Evolutionary conservation across 30 jellyfish, hydroid and myxozoan genomes (phyloP).

Genomic region (Turritopsis dohrnii): DNA sequence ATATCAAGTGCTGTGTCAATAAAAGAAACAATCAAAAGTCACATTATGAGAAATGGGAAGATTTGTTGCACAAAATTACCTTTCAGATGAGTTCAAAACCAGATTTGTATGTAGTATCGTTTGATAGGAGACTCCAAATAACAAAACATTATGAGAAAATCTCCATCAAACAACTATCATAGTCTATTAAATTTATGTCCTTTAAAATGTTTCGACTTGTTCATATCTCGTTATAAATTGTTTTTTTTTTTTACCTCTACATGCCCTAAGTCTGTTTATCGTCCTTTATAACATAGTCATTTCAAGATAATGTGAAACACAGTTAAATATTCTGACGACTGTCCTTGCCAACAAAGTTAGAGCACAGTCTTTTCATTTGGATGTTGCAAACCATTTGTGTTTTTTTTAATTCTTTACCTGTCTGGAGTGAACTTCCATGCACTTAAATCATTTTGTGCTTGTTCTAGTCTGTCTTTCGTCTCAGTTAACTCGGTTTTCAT

Average conservation of each 20-base stretch:
- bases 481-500: slow-evolving; percentile 97
- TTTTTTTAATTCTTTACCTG: slow-evolving; percentile 62
- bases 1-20: too few species aligned
- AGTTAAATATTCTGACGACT: slow-evolving; percentile 1
- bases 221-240: too few species aligned
- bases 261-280: background rate
- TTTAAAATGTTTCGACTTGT: background rate
- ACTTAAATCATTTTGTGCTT: slow-evolving; percentile 96
- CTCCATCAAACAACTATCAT: background rate
- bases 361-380: slow-evolving; percentile 7
- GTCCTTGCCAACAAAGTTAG: slow-evolving; percentile 23
- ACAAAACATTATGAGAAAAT: slow-evolving; percentile 8
- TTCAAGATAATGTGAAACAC: background rate
- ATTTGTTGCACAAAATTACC: background rate
- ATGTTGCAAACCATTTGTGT: slow-evolving; percentile 6
- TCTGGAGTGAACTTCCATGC: slow-evolving; percentile 99
- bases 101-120: background rate
- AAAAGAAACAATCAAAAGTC: background rate
- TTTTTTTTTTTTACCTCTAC: background rate
- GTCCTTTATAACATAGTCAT: background rate
- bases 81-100: background rate
- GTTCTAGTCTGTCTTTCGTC: slow-evolving; percentile 91
- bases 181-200: background rate
- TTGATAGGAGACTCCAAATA: background rate
- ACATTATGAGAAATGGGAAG: background rate